Base-by-base conservation (phyloP, 92 coral and sea anemone species). In the Meandrina meandrites region DNA sequence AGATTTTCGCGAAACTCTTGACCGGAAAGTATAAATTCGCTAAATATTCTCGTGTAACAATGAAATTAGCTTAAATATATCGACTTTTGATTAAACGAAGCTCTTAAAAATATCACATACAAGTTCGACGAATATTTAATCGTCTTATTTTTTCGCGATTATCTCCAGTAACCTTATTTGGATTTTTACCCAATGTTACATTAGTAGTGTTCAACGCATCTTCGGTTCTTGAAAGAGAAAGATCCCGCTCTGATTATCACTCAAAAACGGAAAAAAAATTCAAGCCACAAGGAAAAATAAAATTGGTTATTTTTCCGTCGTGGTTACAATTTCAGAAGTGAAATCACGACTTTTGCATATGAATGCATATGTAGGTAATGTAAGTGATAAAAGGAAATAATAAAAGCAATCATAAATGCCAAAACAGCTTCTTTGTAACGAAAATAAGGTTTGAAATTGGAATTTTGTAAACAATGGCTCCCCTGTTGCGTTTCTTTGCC, bases 361-460 rank as follows among this genome's bases (percentile, higher is more conserved):
- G 64, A 82, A 82, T 82, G n/a, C n/a, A n/a, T n/a, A n/a, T n/a
- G 16, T 15, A 5, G 28, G 72, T 13, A 50, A 35, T 54, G 79
- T 34, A 72, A 72, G 54, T 72, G 69, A 51, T 50, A 72, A 79
- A 71, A 32, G 31, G 14, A 54, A 56, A 74, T 51, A 27, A 84
- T 17, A 57, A 36, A 74, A 75, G 71, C 56, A 84, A 37, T 74
- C 74, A 74, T 28, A 34, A 51, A 71, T 71, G 37, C 40, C 57
- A 58, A 75, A 84, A 40, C 28, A 35, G 57, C 28, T 75, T 57
- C 32, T 74, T 83, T 74, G 71, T 84, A 37, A 35, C 79, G 35
- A 74, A 84, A 37, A 56, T 18, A 74, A 60, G 31, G 9, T 32
- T 72, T 72, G 69, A 14, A 75, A 74, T 73, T 73, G 64, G 37